Conservation (phyloP, 2,888 invertebrate species). For the Ormyrus thymus region DNA sequence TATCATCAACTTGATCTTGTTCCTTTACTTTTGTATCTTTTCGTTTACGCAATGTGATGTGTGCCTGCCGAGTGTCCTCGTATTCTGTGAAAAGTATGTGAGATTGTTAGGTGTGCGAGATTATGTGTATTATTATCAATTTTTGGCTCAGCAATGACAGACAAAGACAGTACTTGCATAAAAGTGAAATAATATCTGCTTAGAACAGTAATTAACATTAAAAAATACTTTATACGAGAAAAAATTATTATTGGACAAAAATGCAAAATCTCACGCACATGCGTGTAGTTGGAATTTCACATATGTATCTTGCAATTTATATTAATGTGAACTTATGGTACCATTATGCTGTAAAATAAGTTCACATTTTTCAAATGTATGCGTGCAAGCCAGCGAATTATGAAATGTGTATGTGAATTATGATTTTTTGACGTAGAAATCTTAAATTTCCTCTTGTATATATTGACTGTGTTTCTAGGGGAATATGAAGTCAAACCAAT, state of each 20-base stretch:
- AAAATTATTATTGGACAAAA: not conserved
- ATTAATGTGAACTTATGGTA: no score
- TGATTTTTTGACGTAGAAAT: no score
- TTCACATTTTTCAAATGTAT: no score
- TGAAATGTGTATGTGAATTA: no score
- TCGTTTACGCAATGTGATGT: slow-evolving; percentile 72
- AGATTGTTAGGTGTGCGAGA: slow-evolving; percentile 70
- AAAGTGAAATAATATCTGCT: slow-evolving; percentile 19
- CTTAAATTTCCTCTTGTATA: no score
- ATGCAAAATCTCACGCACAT: not conserved
- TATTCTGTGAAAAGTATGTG: slow-evolving; percentile 75
- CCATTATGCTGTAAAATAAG: no score
- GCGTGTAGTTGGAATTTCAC: no score
- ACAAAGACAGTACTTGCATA: no score
- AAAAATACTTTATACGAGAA: not conserved
- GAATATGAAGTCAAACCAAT: no score
- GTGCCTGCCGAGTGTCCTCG: slow-evolving; percentile 75
- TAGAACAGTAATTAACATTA: slow-evolving; percentile 6
- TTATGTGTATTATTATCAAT: slow-evolving; percentile 33
- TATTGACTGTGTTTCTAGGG: no score
- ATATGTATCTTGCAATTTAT: no score
- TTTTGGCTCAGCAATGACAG: not conserved
- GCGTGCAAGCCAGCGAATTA: no score
- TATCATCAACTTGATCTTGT: slow-evolving; percentile 68
- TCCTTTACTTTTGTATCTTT: slow-evolving; percentile 71